These are phyloP conservation scores for Serripes groenlandicus DNA, from an alignment of 2,888 invertebrate species.

Conservation along the genomic window DNA sequence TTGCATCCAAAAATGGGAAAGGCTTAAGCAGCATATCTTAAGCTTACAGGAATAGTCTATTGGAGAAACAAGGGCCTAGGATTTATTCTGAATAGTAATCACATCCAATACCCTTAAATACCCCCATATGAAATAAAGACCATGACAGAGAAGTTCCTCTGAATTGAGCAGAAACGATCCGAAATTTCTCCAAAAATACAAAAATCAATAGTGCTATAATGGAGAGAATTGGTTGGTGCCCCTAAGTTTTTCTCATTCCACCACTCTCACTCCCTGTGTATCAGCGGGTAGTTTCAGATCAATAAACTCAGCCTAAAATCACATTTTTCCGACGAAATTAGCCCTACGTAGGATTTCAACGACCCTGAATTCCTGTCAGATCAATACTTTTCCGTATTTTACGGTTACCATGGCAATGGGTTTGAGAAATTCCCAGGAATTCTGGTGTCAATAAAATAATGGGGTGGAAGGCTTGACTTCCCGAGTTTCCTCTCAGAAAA, in stretches of 20 bases:
- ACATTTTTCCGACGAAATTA: conserved; percentile 55
- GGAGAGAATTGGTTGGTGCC: conserved; percentile 3
- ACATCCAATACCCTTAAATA: conserved; percentile 6
- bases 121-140: not conserved
- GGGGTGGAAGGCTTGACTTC: conserved; percentile 43
- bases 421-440: conserved; percentile 37
- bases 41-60: no score
- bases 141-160: not conserved
- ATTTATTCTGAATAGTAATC: no score
- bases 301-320: conserved; percentile 62
- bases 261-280: conserved; percentile 14
- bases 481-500: conserved; percentile 3
- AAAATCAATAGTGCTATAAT: conserved; percentile 13
- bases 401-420: conserved; percentile 51
- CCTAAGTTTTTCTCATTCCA: not conserved
- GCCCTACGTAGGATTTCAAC: conserved; percentile 36
- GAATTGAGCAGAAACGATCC: not conserved
- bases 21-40: no score
- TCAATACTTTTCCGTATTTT: conserved; percentile 54
- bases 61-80: no score
- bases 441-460: conserved; percentile 46
- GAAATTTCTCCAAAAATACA: conserved; percentile 6
- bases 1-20: no score
- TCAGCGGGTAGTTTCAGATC: conserved; percentile 62
- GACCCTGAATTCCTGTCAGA: conserved; percentile 50